Evolutionary conservation across 2,888 invertebrate genomes (phyloP).

Genomic region (Glyphotaelius pellucidus): DNA sequence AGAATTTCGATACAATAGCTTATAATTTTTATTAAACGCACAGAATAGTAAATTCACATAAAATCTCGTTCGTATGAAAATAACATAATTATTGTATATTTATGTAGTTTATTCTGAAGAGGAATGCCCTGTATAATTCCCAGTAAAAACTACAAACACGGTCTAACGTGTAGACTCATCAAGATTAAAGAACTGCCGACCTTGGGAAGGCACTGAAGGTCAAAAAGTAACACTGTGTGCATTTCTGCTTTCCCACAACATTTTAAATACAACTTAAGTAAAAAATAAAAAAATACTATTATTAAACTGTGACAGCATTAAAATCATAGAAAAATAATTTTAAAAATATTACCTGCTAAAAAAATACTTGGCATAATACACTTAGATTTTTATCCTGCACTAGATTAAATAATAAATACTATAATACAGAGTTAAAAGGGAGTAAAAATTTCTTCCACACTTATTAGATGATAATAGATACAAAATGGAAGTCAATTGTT

Average conservation of each 20-base stretch:
- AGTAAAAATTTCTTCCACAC: neutral
- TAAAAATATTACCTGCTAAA: neutral
- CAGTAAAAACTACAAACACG: neutral
- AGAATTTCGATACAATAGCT: neutral
- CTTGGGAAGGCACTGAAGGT: slow-evolving; percentile 57
- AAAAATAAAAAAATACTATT: neutral
- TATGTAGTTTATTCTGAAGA: neutral
- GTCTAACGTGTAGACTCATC: neutral
- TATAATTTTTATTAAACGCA: neutral
- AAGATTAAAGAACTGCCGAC: slow-evolving; percentile 33
- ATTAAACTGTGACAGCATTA: neutral
- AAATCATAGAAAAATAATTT: neutral
- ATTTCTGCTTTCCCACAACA: neutral
- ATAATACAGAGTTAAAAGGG: neutral
- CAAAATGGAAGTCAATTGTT: neutral
- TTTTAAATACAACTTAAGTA: neutral
- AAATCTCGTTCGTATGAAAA: neutral
- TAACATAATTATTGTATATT: neutral
- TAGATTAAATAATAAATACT: too few relatives aligned
- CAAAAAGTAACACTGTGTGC: slow-evolving; percentile 19
- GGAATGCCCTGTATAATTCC: neutral
- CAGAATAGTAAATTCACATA: neutral
- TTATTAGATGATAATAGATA: neutral
- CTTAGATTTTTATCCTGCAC: too few relatives aligned
- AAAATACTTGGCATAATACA: neutral